Conservation (phyloP, 2,797 vertebrate genomes). For the Microtus californicus region DNA sequence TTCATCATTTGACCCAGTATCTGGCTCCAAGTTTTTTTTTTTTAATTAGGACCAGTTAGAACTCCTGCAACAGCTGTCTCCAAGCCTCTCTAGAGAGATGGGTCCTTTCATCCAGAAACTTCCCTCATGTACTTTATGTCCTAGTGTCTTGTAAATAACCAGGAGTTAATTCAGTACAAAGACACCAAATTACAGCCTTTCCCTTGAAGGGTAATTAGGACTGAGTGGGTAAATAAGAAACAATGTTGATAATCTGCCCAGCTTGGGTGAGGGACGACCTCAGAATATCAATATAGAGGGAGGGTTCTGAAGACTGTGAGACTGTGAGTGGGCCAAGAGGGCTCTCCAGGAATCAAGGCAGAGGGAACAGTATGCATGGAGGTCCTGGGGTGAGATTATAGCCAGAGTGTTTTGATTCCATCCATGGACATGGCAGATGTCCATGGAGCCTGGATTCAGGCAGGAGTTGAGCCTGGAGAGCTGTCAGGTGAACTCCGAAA, state of each 20-base stretch:
- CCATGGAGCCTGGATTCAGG: not conserved
- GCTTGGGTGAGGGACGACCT: not conserved
- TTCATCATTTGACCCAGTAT: too few relatives aligned
- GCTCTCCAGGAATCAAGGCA: not conserved
- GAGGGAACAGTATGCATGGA: not conserved
- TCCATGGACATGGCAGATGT: not conserved
- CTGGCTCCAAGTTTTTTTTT: too few relatives aligned
- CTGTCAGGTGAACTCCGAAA: not conserved
- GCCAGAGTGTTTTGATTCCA: not conserved
- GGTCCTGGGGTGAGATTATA: not conserved
- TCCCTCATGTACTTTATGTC: not conserved
- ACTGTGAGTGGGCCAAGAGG: not conserved
- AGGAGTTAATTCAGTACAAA: not conserved
- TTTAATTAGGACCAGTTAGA: too few relatives aligned
- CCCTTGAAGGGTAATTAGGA: not conserved
- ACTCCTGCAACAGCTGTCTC: not conserved
- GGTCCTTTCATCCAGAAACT: not conserved
- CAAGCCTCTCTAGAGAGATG: not conserved
- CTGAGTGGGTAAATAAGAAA: not conserved
- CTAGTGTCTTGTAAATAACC: not conserved
- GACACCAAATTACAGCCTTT: not conserved
- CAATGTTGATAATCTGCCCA: not conserved
- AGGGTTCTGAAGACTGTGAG: not conserved
- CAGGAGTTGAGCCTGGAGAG: not conserved
- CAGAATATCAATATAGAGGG: not conserved